Conservation (phyloP, 2,888 invertebrate species). For the Philonicus albiceps region DNA sequence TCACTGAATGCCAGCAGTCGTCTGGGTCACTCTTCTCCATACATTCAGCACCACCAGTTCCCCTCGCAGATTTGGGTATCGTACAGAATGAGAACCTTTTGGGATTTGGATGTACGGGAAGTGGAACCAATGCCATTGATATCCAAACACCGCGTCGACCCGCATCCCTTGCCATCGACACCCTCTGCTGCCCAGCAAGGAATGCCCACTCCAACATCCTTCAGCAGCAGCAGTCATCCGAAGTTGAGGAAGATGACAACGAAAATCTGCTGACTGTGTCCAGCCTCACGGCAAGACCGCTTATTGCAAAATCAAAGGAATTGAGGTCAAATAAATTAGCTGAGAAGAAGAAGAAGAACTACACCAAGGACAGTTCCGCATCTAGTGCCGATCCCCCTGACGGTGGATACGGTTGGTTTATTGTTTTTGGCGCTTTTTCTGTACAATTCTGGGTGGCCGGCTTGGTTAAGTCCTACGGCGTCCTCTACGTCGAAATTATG, state of each 20-base stretch:
- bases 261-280: constrained; percentile 77
- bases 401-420: constrained; percentile 81
- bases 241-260: constrained; percentile 72
- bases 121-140: constrained; percentile 37
- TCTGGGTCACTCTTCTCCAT: constrained; percentile 72
- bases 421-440: constrained; percentile 79
- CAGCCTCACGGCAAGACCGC: constrained; percentile 75
- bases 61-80: constrained; percentile 61
- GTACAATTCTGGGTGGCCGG: constrained; percentile 85
- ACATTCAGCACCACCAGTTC: constrained; percentile 72
- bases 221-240: constrained; percentile 64
- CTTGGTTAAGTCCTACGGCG: constrained; percentile 81
- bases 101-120: constrained; percentile 51
- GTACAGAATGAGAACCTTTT: constrained; percentile 52
- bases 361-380: constrained; percentile 51
- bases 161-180: constrained; percentile 64
- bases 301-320: constrained; percentile 74
- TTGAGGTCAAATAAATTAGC: constrained; percentile 61
- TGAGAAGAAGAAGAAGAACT: constrained; percentile 48
- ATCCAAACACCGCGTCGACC: constrained; percentile 61
- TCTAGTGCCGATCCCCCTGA: constrained; percentile 67
- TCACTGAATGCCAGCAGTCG: constrained; percentile 57
- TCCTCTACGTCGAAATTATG: constrained; percentile 81
- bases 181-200: constrained; percentile 55
- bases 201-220: constrained; percentile 61